These are phyloP conservation scores for Campoplex nolae DNA, from an alignment of 2,888 invertebrate species.

Conservation along the genomic window DNA sequence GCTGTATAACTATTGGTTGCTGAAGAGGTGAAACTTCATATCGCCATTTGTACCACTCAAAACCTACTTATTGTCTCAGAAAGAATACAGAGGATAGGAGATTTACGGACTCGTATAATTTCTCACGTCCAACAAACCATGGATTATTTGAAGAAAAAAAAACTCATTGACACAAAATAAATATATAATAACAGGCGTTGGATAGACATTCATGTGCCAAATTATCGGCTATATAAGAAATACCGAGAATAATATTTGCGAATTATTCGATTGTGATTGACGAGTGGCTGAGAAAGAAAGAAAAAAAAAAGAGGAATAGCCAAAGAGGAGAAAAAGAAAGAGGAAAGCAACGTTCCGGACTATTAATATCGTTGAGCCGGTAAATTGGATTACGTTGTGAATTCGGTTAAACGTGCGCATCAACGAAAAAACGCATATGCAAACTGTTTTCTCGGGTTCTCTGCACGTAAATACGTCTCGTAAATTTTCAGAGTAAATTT, in stretches of 20 bases:
- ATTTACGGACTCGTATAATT: slow-evolving; percentile 26
- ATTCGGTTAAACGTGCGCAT: slow-evolving; percentile 76
- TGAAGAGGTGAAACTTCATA: slow-evolving; percentile 10
- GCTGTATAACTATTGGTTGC: neutral
- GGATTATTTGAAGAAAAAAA: no score
- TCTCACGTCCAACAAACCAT: slow-evolving; percentile 18
- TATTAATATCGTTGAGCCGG: slow-evolving; percentile 78
- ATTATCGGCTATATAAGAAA: slow-evolving; percentile 41
- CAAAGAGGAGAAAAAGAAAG: neutral
- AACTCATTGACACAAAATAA: no score
- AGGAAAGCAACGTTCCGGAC: slow-evolving; percentile 73
- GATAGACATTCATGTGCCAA: slow-evolving; percentile 36
- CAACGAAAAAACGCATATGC: slow-evolving; percentile 55
- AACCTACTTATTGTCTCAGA: neutral
- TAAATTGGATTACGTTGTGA: slow-evolving; percentile 78
- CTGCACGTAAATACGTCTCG: slow-evolving; percentile 61
- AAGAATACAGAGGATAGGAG: neutral
- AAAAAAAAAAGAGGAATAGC: slow-evolving; percentile 23
- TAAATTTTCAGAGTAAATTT: neutral
- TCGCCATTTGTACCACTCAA: neutral
- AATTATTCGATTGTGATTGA: slow-evolving; percentile 75
- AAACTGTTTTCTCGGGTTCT: slow-evolving; percentile 49
- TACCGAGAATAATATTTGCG: slow-evolving; percentile 75
- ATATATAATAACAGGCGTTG: no score
- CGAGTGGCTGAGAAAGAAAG: slow-evolving; percentile 36